Percentiles rank a stretch among this genome's conserved stretches.
Evolutionary conservation across 2,113 vertebrate species (phyloP).

Genomic region (Mus musculus): GRCm39 chr10:86455001-86455500

Average conservation of each 20-base stretch:
- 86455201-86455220: neutral
- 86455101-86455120: neutral
- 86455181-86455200: neutral
- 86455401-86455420: too few relatives aligned
- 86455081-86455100: neutral
- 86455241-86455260: neutral
- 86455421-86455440: neutral
- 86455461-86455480: too few relatives aligned
- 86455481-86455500: neutral
- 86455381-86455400: too few relatives aligned
- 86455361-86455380: too few relatives aligned
- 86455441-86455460: too few relatives aligned
- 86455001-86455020: too few relatives aligned
- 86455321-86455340: neutral
- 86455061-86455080: neutral
- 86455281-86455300: neutral
- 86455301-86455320: neutral
- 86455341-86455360: neutral
- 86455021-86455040: neutral
- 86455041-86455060: neutral
- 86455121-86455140: neutral
- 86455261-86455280: accelerated
- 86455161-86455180: neutral
- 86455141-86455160: neutral
- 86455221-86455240: neutral